phyloP scores from a whole-genome alignment of 2,888 invertebrate species.

The Heliconius aoede region DNA sequence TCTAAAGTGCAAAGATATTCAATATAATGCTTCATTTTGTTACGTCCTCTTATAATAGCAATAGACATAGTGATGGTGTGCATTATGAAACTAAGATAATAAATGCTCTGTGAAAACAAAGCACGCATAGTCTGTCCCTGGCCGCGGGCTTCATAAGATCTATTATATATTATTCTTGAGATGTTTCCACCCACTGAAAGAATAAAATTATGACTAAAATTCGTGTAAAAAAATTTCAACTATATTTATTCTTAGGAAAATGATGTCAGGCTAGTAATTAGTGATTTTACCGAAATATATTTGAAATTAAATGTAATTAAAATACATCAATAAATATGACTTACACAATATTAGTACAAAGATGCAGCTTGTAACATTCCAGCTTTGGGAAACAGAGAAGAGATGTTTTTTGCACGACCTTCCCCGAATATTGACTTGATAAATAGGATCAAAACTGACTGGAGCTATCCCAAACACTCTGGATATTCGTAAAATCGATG shows the following conservation, averaged over 20 bases:
- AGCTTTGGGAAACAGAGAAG: not conserved
- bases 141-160: not conserved
- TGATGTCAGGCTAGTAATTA: too few species aligned
- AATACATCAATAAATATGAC: not conserved
- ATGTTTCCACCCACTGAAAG: not conserved
- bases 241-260: too few species aligned
- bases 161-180: not conserved
- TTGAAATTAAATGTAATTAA: too few species aligned
- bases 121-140: not conserved
- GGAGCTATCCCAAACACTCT: not conserved
- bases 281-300: too few species aligned
- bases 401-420: not conserved
- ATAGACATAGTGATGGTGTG: not conserved
- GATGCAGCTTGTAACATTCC: not conserved
- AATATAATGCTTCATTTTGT: not conserved
- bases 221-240: too few species aligned
- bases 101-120: not conserved
- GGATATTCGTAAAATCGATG: not conserved
- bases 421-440: not conserved
- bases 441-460: not conserved
- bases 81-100: not conserved
- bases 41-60: not conserved
- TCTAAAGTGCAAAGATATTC: not conserved
- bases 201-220: not conserved
- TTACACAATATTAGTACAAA: not conserved